Evolutionary conservation across 2,113 vertebrate genomes (phyloP), one percentile per base, ranked within the genome.

Genomic region (Barnardius zonarius): DNA sequence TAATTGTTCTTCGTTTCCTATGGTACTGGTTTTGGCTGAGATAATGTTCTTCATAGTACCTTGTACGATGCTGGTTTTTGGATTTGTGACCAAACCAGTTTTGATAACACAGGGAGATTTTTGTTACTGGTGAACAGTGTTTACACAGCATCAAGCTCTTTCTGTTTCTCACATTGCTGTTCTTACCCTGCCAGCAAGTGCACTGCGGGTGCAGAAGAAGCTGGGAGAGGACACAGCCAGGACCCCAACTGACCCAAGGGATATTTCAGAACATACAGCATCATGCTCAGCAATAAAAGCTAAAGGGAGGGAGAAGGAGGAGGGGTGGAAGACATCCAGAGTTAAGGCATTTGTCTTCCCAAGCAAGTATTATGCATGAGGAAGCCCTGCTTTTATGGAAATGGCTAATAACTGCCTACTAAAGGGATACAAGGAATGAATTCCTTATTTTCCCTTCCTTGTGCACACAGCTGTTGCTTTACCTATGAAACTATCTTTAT

Each of bases 81-180:
- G n/a, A n/a, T 25, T 46, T 28, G 54, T n/a, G 78, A 17, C 25
- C 44, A 19, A 25, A 33, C 4, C 11, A 46, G 48, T 59, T 72
- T 33, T 54, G 43, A 18, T 44, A 23, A 10, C 16, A 1, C 2
- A 10, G 9, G 31, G 48, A 2, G 41, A 35, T 18, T 78, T 4
- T 20, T n/a, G 28, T 41, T 43, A 4, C 4, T 13, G 44, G 23
- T 54, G 54, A 84, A 1, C 22, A 74, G 22, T 1, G 0, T 8
- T 83, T 66, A 30, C 5, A 6, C 13, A 17, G 22, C 57, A 46
- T 22, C 41, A 14, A 59, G 46, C 15, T 18, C 13, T 37, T 15
- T 31, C 41, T 63, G 17, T 41, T 74, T 74, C 67, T 76, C 41
- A 33, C 18, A 33, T 67, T 27, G 20, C 55, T 70, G 27, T 30